Evolutionary conservation across 2,797 vertebrate genomes (phyloP).

Genomic region (Sciaenops ocellatus): DNA sequence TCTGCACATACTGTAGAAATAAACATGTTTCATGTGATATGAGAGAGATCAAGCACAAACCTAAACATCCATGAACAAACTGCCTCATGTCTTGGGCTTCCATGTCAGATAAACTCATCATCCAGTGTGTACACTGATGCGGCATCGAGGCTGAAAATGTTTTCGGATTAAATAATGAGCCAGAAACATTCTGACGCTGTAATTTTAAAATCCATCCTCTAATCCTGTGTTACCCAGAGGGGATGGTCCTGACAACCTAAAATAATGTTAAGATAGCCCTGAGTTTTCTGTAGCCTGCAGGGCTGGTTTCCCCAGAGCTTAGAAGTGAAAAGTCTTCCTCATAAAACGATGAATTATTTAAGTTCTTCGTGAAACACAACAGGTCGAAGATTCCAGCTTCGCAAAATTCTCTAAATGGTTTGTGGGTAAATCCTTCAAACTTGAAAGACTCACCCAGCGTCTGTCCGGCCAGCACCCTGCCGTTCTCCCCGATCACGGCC

Average conservation of each 20-base stretch:
- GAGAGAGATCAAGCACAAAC: background rate
- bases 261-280: too few relatives aligned
- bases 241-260: background rate
- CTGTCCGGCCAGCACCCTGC: constrained; percentile 92
- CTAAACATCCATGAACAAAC: background rate
- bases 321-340: background rate
- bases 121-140: background rate
- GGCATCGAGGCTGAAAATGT: background rate
- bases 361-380: too few relatives aligned
- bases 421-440: background rate
- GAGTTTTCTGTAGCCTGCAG: background rate
- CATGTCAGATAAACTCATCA: background rate
- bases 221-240: background rate
- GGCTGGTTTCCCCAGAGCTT: background rate
- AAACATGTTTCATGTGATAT: background rate
- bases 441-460: constrained; percentile 88
- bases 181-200: background rate
- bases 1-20: background rate
- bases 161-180: background rate
- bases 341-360: background rate
- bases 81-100: background rate
- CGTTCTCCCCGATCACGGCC: constrained; percentile 93
- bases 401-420: too few relatives aligned
- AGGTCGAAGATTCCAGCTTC: too few relatives aligned
- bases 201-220: background rate